phyloP scores from a whole-genome alignment of 2,888 invertebrate species.

The Drosophila melanosoma region DNA sequence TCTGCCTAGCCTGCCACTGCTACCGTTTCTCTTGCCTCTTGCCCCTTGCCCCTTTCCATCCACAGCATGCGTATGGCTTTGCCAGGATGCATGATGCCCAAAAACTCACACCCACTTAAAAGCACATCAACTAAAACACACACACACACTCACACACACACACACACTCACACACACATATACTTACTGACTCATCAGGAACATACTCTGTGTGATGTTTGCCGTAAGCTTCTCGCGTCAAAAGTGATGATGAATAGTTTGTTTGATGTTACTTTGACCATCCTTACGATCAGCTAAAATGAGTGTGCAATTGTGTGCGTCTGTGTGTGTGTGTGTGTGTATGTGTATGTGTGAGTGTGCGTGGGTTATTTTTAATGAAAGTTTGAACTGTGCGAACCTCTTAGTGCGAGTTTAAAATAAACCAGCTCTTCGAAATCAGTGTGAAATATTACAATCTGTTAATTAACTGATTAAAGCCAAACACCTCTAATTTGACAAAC shows the following conservation, averaged over 20 bases:
- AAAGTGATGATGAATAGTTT: slow-evolving; percentile 80
- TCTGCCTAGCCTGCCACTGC: slow-evolving; percentile 30
- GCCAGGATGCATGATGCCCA: slow-evolving; percentile 11
- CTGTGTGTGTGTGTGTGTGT: slow-evolving; percentile 3
- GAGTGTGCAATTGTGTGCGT: slow-evolving; percentile 8
- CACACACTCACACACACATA: slow-evolving; percentile 10
- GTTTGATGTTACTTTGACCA: slow-evolving; percentile 81
- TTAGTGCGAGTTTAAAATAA: slow-evolving; percentile 17
- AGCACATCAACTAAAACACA: slow-evolving; percentile 64
- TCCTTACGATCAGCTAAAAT: slow-evolving; percentile 74
- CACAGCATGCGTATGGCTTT: slow-evolving; percentile 7
- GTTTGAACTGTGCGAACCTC: slow-evolving; percentile 16
- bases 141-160: slow-evolving; percentile 24
- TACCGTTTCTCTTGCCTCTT: slow-evolving; percentile 13
- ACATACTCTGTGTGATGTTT: slow-evolving; percentile 46
- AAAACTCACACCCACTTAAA: slow-evolving; percentile 62
- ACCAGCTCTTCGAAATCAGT: slow-evolving; percentile 10
- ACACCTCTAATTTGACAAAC: background rate
- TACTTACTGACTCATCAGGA: slow-evolving; percentile 38
- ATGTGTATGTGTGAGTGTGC: background rate
- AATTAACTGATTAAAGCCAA: background rate
- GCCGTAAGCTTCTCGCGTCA: slow-evolving; percentile 69
- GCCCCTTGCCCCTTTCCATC: background rate
- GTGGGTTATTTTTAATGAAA: background rate
- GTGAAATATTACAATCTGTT: background rate